Evolutionary conservation across 2,797 vertebrate species (phyloP), one percentile per base, ranked within the genome.

Genomic region (Esox lucius): DNA sequence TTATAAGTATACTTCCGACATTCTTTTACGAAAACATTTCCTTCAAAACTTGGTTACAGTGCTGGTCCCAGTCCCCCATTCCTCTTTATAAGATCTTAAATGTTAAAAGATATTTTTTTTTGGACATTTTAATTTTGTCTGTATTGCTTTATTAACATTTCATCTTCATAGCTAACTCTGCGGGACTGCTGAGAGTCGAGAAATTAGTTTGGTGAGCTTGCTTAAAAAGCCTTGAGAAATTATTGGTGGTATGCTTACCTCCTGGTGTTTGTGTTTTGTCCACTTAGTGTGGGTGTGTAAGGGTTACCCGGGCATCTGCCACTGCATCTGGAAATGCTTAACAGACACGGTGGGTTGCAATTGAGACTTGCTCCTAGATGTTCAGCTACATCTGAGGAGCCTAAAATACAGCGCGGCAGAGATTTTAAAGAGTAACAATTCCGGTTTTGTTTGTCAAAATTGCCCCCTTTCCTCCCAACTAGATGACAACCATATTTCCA

Each of bases 401-500:
- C 11, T 33, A 9, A 33, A 31, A 33, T 65, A 65, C 16, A 33
- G 64, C 42, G 6, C 16, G 28, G 28, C 31, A 33, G 28, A 66
- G 6, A 3, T 66, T 66, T 33, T 8, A 8, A 66, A 66, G 26
- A 33, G 64, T 64, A 17, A 19, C 15, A 33, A 33, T 66, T 66
- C 62, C 31, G 17, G 64, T 35, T 66, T 65, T 31, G 64, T 66
- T 66, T n/a, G 64, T 33, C 31, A 9, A 31, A 66, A 66, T 66
- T 28, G 16, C 6, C 64, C 64, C 16, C 62, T 31, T 31, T 33
- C 64, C 64, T 19, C 28, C 64, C 6, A 7, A 33, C 17, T 66
- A 19, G 15, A 35, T 33, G 28, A 66, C 64, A 66, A 66, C 26
- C 22, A 8, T 61, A 64, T 53, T 70, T 49, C 71, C 71, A 73